Conservation (phyloP, 2,113 vertebrate genomes). For the Ageneiosus marmoratus region DNA sequence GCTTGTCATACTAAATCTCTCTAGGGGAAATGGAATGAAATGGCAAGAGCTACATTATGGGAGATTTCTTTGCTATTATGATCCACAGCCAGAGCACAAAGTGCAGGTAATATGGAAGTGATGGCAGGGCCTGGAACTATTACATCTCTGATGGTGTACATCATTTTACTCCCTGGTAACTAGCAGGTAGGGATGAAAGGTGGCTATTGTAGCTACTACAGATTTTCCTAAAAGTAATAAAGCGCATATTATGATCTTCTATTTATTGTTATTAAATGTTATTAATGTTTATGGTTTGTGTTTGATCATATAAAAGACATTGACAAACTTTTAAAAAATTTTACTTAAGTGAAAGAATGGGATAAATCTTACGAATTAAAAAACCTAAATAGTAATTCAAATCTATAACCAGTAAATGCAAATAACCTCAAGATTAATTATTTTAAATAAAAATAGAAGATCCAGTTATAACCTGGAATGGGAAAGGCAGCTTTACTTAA, state of each 20-base stretch:
- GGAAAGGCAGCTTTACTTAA: neutral
- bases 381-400: no score
- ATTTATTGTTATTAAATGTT: neutral
- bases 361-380: no score
- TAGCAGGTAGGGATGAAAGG: neutral
- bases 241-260: neutral
- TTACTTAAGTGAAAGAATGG: neutral
- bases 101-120: slow-evolving; percentile 41
- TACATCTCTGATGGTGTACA: slow-evolving; percentile 51
- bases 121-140: slow-evolving; percentile 54
- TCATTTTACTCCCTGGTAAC: slow-evolving; percentile 26
- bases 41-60: slow-evolving; percentile 45
- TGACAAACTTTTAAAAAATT: neutral
- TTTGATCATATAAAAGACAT: neutral
- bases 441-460: neutral
- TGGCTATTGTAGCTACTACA: neutral
- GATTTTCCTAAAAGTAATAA: neutral
- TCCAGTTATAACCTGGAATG: neutral
- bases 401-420: neutral
- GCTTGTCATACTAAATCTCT: slow-evolving; percentile 46
- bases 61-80: slow-evolving; percentile 56
- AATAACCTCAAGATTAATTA: neutral
- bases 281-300: neutral
- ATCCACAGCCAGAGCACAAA: slow-evolving; percentile 44
- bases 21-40: slow-evolving; percentile 39